Conservation (phyloP, 1,140 invertebrate genomes). For the Drosophila willistoni region DNA sequence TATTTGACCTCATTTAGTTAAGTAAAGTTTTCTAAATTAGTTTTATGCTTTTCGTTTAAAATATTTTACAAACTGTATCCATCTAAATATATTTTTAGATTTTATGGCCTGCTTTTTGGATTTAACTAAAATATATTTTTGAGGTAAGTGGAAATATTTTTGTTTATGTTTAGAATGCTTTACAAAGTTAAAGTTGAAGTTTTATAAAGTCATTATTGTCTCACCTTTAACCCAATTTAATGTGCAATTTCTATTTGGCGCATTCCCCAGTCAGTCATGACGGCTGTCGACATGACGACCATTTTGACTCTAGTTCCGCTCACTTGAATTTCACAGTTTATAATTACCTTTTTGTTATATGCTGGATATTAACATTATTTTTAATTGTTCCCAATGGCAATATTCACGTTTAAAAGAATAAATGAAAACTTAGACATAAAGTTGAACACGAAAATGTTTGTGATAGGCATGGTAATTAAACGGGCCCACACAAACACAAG, state of each 20-base stretch:
- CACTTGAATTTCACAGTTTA: not conserved
- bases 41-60: not conserved
- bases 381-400: conserved; percentile 22
- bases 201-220: no score
- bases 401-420: not conserved
- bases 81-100: not conserved
- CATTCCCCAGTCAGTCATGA: conserved; percentile 16
- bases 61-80: not conserved
- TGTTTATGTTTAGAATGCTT: not conserved
- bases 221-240: not conserved
- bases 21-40: not conserved
- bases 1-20: not conserved
- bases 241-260: not conserved
- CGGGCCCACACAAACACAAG: not conserved
- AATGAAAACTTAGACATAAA: conserved; percentile 8
- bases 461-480: not conserved
- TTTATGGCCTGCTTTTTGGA: not conserved
- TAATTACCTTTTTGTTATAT: conserved; percentile 20
- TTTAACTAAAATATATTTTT: not conserved
- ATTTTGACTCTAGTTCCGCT: conserved; percentile 32
- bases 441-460: not conserved
- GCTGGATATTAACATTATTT: conserved; percentile 52
- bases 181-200: not conserved
- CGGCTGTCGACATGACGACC: conserved; percentile 37
- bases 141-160: not conserved